Evolutionary conservation across 2,797 vertebrate genomes (phyloP).

Genomic region (Sebastiscus tertius): DNA sequence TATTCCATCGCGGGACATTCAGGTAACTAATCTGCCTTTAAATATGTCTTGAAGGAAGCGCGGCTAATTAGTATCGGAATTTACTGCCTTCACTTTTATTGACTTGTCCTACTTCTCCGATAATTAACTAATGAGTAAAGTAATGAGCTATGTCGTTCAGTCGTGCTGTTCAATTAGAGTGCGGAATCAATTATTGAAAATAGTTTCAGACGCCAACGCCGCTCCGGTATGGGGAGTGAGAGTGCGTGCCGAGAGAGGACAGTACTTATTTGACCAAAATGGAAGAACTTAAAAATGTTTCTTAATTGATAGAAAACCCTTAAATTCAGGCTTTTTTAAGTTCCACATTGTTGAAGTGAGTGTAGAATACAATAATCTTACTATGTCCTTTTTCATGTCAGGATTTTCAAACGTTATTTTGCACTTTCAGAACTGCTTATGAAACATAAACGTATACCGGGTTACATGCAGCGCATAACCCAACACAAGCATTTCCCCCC

Average conservation of each 20-base stretch:
- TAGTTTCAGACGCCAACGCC: slow-evolving; percentile 90
- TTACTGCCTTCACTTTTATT: slow-evolving; percentile 99
- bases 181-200: slow-evolving; percentile 99
- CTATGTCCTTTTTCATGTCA: not conserved
- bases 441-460: slow-evolving; percentile 13
- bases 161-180: slow-evolving; percentile 99
- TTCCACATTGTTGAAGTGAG: not conserved
- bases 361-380: not conserved
- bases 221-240: slow-evolving; percentile 54
- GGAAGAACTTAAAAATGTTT: slow-evolving; percentile 28
- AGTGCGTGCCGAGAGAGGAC: slow-evolving; percentile 57
- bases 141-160: slow-evolving; percentile 99
- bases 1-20: slow-evolving; percentile 92
- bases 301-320: not conserved
- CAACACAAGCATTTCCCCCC: not conserved
- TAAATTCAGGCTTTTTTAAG: not conserved
- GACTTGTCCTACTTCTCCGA: slow-evolving; percentile 99
- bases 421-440: slow-evolving; percentile 8
- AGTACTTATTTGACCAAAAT: slow-evolving; percentile 49
- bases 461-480: not conserved
- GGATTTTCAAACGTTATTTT: slow-evolving; percentile 17
- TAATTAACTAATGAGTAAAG: slow-evolving; percentile 99
- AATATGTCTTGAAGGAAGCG: slow-evolving; percentile 99
- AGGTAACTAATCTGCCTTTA: slow-evolving; percentile 99
- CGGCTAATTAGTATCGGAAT: slow-evolving; percentile 99